Evolutionary conservation across 2,888 invertebrate species (phyloP).

Genomic region (Pachydiplax longipennis): DNA sequence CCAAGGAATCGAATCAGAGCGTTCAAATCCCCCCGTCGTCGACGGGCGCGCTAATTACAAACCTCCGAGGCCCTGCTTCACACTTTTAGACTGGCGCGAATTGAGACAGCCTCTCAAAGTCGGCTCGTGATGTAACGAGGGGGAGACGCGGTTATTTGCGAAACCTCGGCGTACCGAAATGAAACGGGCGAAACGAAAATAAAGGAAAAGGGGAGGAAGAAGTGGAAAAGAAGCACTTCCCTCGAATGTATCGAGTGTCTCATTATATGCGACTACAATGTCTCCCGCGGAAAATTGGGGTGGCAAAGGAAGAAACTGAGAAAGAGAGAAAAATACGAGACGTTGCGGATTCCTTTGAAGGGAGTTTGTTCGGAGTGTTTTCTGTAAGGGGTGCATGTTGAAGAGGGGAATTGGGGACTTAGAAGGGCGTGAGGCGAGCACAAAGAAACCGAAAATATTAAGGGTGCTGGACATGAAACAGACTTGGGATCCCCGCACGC

Average conservation of each 20-base stretch:
- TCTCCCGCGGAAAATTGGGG: neutral
- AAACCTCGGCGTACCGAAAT: neutral
- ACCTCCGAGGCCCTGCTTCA: too few relatives aligned
- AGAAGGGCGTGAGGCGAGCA: neutral
- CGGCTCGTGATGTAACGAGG: too few relatives aligned
- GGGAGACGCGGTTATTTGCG: neutral
- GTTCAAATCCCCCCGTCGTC: too few relatives aligned
- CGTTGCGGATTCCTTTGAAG: conserved; percentile 22
- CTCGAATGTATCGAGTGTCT: conserved; percentile 12
- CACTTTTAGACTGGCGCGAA: too few relatives aligned
- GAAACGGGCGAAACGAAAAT: neutral
- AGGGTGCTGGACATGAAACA: conserved; percentile 22
- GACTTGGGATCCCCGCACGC: neutral
- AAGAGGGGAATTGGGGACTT: neutral
- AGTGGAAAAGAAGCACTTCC: neutral
- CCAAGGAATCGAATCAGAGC: too few relatives aligned
- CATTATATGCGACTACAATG: neutral
- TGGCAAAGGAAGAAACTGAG: neutral
- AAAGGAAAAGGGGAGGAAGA: neutral
- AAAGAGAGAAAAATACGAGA: neutral
- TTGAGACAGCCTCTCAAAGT: too few relatives aligned
- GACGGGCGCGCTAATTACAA: too few relatives aligned
- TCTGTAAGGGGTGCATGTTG: neutral
- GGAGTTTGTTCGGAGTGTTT: neutral
- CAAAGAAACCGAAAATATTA: conserved; percentile 26